Conservation (phyloP, 2,113 vertebrate species). For the Pongo pygmaeus region DNA sequence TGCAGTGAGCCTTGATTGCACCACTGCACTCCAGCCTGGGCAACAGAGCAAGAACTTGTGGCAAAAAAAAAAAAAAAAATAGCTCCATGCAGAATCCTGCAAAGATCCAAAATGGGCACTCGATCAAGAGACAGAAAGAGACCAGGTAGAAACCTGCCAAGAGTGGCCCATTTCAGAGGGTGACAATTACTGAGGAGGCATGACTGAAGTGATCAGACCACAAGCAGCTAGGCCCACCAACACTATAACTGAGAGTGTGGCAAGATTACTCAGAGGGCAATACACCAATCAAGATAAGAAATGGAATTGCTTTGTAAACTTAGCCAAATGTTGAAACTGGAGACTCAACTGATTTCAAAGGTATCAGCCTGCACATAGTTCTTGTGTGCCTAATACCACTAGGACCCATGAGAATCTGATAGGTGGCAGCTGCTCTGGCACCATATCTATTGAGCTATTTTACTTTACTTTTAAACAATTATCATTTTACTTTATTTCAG, state of each 20-base stretch:
- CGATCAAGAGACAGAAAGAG: not conserved
- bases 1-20: no score
- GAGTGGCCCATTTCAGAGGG: not conserved
- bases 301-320: not conserved
- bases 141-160: not conserved
- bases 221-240: not conserved
- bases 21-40: no score
- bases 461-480: constrained; percentile 67
- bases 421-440: not conserved
- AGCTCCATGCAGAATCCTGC: rapidly evolving
- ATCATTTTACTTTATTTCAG: constrained; percentile 80
- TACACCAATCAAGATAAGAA: not conserved
- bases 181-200: not conserved
- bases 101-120: not conserved
- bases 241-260: not conserved
- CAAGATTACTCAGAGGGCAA: not conserved
- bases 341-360: not conserved
- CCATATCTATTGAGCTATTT: not conserved
- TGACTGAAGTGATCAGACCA: not conserved
- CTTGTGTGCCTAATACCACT: not conserved
- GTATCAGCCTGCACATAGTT: not conserved
- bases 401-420: not conserved
- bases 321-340: not conserved
- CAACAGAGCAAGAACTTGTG: no score
- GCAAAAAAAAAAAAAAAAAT: no score